Base-by-base conservation (phyloP, 2,888 invertebrate species). In the Acleris sparsana region DNA sequence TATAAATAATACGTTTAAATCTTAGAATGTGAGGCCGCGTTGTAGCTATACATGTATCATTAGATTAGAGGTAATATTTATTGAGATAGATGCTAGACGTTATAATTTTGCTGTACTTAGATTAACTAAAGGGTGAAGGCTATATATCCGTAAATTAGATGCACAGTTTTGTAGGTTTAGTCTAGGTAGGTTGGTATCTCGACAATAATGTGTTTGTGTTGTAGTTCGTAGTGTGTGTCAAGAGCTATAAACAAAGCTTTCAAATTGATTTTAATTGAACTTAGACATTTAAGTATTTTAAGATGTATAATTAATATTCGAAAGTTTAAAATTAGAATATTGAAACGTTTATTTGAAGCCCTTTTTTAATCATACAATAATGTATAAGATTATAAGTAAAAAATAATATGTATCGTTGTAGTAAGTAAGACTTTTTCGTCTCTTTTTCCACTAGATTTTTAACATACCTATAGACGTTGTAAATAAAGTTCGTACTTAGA, bases 401-500 rank as follows among this genome's bases (percentile, higher is more conserved):
- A 22, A 17, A 44, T 16, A 48, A 44, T n/a, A 22, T 43, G 2
- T 56, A 22, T 48, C 43, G 53, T 29, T 56, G 20, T 44, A 29
- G 33, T 13, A 16, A 7, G 2, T 20, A 57, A 52, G n/a, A 49
- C 53, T n/a, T 17, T 18, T 33, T 46, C 25, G 25, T 17, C 17
- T 57, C 39, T 43, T 55, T 39, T 43, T 20, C 20, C 16, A 55
- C 33, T 43, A 18, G 13, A 17, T 57, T 9, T 62, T 62, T 52
- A 29, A 53, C 43, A 61, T 39, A 39, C 56, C 48, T 67, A 57
- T 46, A 46, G 61, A 62, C 67, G 64, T 76, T 84, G 84, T 87
- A 85, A 85, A 85, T 86, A 86, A 86, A 86, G 79, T 67, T 80
- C 80, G 85, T 88, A 87, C 87, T 86, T 87, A 86, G 85, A 79